Base-by-base conservation (phyloP, 2,797 vertebrate genomes). In the Enteromius thamalakanensis region DNA sequence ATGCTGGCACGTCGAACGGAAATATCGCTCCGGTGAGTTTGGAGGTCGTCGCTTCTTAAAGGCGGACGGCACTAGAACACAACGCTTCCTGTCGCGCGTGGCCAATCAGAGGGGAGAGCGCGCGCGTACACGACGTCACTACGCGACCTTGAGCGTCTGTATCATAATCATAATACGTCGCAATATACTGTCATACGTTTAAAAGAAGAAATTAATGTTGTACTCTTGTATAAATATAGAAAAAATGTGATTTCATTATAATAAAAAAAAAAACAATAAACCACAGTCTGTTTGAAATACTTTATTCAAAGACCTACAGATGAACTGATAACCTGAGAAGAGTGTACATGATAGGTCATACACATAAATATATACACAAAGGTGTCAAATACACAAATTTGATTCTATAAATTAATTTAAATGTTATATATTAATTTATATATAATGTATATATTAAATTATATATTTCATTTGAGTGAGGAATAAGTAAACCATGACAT, bases 31-130 rank as follows among this genome's bases (percentile, higher is more conserved):
- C 29, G 17, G 7, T 42, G 70, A 45, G 34, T 6, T 49, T 71
- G 37, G 90, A 86, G 87, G 80, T 87, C 90, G 89, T 88, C 83
- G n/a, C 40, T 81, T 65, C 72, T 58, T 83, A 78, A 23, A 19
- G 21, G 26, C 2, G 32, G 79, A 21, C 23, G 34, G 51, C 60
- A n/a, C 40, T 47, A 45, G n/a, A 3, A 58, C 34, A 12, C 62
- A 49, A 23, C 49, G n/a, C 80, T 87, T 89, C 83, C 93, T 90
- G 91, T 6, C 51, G 83, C 29, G 71, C 81, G 89, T 77, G 71
- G 86, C 94, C 93, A 93, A 94, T 94, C 88, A 88, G 86, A 87
- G 84, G 71, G 84, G 88, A 72, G 86, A 87, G 71, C 90, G 90
- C 90, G 91, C 84, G 85, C 79, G 70, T 79, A 78, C 85, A 68